phyloP scores from a whole-genome alignment of 2,113 vertebrate genomes.

The Sceloporus undulatus region DNA sequence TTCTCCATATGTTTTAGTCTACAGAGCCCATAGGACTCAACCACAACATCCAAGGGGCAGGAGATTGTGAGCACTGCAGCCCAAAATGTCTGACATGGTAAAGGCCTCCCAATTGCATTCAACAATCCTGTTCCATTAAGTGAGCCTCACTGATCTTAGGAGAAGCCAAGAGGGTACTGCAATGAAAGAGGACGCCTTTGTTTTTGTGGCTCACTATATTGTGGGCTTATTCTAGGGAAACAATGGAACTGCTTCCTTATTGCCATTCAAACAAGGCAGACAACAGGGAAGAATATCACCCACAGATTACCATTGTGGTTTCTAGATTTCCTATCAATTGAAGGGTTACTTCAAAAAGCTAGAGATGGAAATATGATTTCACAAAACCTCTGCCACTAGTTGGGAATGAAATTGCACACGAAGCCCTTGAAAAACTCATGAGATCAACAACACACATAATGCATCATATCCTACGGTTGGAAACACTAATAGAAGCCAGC shows the following conservation, averaged over 20 bases:
- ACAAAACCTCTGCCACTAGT: neutral
- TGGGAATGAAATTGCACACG: constrained; percentile 14
- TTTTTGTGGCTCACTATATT: neutral
- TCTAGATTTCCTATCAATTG: constrained; percentile 35
- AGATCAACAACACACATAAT: neutral
- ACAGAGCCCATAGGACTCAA: too few species aligned
- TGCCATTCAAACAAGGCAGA: neutral
- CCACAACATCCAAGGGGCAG: too few species aligned
- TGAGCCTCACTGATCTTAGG: neutral
- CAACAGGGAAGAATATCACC: neutral
- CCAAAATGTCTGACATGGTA: too few species aligned
- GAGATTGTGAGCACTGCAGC: too few species aligned
- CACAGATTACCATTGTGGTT: constrained; percentile 42
- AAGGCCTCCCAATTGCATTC: too few species aligned
- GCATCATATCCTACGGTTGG: neutral
- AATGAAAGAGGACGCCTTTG: neutral
- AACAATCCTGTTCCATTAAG: neutral
- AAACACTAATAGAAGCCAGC: neutral
- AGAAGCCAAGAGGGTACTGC: too few species aligned
- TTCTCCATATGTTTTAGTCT: too few species aligned
- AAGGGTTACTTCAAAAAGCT: constrained; percentile 33
- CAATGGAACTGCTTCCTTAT: neutral
- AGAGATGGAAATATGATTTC: constrained; percentile 13
- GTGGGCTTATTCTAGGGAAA: neutral
- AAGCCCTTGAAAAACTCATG: neutral